These are phyloP conservation scores for Dipodomys merriami DNA, from an alignment of 2,113 vertebrate species.

Conservation along the genomic window DNA sequence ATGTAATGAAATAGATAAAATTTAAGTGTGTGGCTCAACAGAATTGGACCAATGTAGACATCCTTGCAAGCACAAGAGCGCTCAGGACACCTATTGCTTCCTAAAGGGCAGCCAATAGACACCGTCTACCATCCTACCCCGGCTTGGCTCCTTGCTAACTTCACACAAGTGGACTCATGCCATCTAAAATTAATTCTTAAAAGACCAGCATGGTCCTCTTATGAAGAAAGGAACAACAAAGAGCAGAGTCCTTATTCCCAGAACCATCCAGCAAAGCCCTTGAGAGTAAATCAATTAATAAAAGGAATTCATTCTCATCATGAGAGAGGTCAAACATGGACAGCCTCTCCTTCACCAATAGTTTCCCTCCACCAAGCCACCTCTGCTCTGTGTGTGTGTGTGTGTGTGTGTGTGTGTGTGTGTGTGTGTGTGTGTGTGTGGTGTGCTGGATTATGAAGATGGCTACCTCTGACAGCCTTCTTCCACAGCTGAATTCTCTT, in stretches of 20 bases:
- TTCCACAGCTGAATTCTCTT: background rate
- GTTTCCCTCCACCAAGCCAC: background rate
- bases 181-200: background rate
- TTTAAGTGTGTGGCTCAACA: background rate
- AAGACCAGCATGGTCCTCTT: background rate
- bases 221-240: conserved; percentile 37
- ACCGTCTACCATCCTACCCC: background rate
- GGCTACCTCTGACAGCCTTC: background rate
- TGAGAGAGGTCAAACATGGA: background rate
- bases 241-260: background rate
- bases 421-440: background rate
- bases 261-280: background rate
- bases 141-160: background rate
- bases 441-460: background rate
- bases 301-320: background rate
- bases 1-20: conserved; percentile 10
- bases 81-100: conserved; percentile 18
- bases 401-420: background rate
- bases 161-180: background rate
- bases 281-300: background rate
- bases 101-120: background rate
- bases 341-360: background rate
- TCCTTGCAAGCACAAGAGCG: background rate
- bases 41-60: background rate
- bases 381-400: background rate